Base-by-base conservation (phyloP, 2,797 vertebrate species). In the Macropus fuliginosus region DNA sequence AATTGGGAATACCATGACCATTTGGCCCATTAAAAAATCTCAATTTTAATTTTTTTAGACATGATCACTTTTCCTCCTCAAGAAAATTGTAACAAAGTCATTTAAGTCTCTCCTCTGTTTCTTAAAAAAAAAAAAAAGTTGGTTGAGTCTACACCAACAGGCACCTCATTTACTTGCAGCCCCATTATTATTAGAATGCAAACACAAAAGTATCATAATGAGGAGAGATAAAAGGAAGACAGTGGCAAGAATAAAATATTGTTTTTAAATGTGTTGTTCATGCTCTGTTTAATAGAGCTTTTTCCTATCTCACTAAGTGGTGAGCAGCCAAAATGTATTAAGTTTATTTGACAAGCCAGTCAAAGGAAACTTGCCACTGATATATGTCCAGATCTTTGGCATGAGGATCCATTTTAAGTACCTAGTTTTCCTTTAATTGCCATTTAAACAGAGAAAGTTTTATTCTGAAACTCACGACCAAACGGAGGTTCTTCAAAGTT, bases 221-320 rank as follows among this genome's bases (percentile, higher is more conserved):
- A 98, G 90, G 96, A 91, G 87, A 97, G 96, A 97, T 95, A 97
- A 97, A 97, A 91, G 97, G 46, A 97, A 95, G 95, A 94, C 96
- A 91, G 97, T 98, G 93, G 96, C 94, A 97, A 95, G 54, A 97
- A 96, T 81, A 96, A 98, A 97, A 95, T 97, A 96, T 96, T 97
- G 91, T 94, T 97, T 95, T 93, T 66, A 87, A 98, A 97, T 97
- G 54, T 97, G 96, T 94, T 97, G 96, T 98, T 98, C 95, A 94
- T 98, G 95, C 96, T 97, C 56, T 95, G 93, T 97, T 91, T 94
- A 92, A 92, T 59, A 96, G 92, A 98, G 96, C 74, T 56, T 40
- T 96, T 54, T 97, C 91, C 94, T 96, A 54, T 96, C 92, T 62
- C 91, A 96, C 10, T 74, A 62, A 96, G 90, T 97, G 93, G 95